Base-by-base conservation (phyloP, 2,797 vertebrate genomes). In the Odontamblyopus lacepedii region DNA sequence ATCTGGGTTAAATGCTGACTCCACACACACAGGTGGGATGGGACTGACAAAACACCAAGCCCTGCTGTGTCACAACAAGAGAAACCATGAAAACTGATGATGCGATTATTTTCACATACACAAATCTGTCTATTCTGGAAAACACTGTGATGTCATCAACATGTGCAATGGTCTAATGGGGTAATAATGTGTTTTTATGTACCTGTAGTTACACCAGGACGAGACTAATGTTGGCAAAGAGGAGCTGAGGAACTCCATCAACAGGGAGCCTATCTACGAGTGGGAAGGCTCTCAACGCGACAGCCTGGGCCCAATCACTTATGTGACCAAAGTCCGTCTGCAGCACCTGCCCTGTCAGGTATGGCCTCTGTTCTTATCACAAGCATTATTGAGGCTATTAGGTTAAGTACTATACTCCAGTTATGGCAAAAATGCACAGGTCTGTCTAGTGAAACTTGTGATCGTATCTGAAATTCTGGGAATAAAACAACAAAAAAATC, bases 301-400 rank as follows among this genome's bases (percentile, higher is more conserved):
- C 71, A 95, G 94, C 50, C 85, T 96, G 68, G 95, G 96, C 0
- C 64, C 91, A 0, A 95, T 98, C 86, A 80, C 88, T 74, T 97
- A 95, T 0, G 94, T 96, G 71, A 97, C 96, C 0, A 96, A 95
- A 93, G 97, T 97, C 74, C 93, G 90, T 75, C 91, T 99, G 48
- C 98, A 98, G 86, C 97, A 98, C 73, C 90, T 98, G 76, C 98
- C 98, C 5, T 97, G 95, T 73, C 95, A 97, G 96, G 98, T 99
- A 85, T 7, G 84, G 65, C 64, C 23, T 30, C 3, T 32, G 50
- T 38, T 18, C 67, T 82, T 56, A 78, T 78, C 60, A 77, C 69
- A 81, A 74, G 83, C 80, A 74, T 59, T 50, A 5, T 1, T 0
- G 5, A 6, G 73, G 62, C 29, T 30, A 4, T 0, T 53, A 66